Conservation (phyloP, 2,888 invertebrate genomes). For the Physocephala rufipes region DNA sequence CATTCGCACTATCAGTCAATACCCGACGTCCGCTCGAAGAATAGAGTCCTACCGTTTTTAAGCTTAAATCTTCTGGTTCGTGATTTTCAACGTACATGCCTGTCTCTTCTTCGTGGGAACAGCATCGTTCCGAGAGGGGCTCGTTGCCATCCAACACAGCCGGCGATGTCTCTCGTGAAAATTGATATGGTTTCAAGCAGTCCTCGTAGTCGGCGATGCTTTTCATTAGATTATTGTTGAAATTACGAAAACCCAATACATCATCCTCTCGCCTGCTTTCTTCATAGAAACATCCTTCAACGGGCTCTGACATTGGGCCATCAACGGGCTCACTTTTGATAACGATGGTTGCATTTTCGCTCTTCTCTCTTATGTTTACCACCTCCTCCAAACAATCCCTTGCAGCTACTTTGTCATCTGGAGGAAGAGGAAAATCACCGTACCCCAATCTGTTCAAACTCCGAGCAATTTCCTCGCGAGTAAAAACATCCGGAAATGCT, state of each 20-base stretch:
- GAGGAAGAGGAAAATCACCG: constrained; percentile 55
- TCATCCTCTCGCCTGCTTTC: constrained; percentile 12
- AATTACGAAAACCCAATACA: constrained; percentile 51
- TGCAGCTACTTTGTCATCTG: constrained; percentile 23
- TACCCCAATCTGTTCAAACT: constrained; percentile 59
- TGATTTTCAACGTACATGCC: not conserved
- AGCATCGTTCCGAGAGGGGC: constrained; percentile 28
- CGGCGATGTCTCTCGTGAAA: constrained; percentile 47
- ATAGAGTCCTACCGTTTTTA: constrained; percentile 41
- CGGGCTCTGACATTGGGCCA: constrained; percentile 40
- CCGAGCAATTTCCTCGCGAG: constrained; percentile 61
- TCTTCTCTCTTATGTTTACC: not conserved
- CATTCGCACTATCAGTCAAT: constrained; percentile 57
- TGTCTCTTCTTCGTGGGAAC: not conserved
- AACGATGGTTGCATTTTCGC: constrained; percentile 10
- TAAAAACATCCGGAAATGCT: constrained; percentile 63
- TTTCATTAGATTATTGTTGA: constrained; percentile 56
- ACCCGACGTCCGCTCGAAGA: constrained; percentile 46
- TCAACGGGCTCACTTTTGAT: constrained; percentile 32
- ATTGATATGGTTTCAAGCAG: constrained; percentile 51
- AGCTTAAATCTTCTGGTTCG: constrained; percentile 61
- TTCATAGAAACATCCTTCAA: constrained; percentile 35
- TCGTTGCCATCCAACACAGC: constrained; percentile 38
- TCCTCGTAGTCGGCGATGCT: constrained; percentile 60
- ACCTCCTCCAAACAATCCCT: not conserved